Percentiles rank a stretch among this genome's conserved stretches.
Evolutionary conservation across 2,888 invertebrate genomes (phyloP).

Genomic region (Apoda limacodes): DNA sequence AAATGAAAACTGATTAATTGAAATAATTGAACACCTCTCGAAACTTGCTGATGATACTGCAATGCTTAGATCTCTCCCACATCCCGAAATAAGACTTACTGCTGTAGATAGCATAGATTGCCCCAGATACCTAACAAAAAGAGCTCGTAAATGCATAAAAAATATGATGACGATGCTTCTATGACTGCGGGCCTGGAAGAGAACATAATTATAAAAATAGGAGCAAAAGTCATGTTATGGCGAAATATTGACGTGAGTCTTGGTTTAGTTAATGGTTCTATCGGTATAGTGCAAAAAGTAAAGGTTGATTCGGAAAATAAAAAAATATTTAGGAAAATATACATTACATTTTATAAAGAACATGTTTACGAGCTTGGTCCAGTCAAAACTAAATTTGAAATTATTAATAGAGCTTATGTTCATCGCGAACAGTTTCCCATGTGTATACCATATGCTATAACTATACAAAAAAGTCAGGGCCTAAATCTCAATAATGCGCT

Average conservation of each 20-base stretch:
- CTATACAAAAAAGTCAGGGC: constrained; percentile 12
- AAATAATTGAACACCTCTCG: constrained; percentile 19
- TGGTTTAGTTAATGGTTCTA: constrained; percentile 16
- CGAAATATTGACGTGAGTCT: constrained; percentile 16
- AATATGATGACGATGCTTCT: constrained; percentile 17
- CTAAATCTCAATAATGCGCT: constrained; percentile 13
- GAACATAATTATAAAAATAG: constrained; percentile 15
- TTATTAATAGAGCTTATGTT: constrained; percentile 16
- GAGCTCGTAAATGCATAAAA: constrained; percentile 15
- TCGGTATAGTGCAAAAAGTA: constrained; percentile 13
- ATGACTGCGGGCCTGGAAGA: constrained; percentile 17
- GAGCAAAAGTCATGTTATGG: constrained; percentile 17
- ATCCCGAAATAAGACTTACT: constrained; percentile 8
- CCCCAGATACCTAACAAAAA: constrained; percentile 11
- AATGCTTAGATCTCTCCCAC: constrained; percentile 6
- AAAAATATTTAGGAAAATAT: constrained; percentile 13
- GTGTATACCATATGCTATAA: constrained; percentile 18
- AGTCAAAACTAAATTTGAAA: constrained; percentile 19
- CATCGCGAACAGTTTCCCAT: constrained; percentile 19
- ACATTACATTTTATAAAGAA: constrained; percentile 10
- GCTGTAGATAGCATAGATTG: constrained; percentile 13
- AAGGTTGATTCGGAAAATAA: constrained; percentile 6
- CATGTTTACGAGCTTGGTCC: constrained; percentile 7
- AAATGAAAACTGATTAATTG: constrained; percentile 16
- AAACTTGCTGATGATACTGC: constrained; percentile 20